Conservation (phyloP, 2,113 vertebrate genomes). For the Copsychus sechellarum region DNA sequence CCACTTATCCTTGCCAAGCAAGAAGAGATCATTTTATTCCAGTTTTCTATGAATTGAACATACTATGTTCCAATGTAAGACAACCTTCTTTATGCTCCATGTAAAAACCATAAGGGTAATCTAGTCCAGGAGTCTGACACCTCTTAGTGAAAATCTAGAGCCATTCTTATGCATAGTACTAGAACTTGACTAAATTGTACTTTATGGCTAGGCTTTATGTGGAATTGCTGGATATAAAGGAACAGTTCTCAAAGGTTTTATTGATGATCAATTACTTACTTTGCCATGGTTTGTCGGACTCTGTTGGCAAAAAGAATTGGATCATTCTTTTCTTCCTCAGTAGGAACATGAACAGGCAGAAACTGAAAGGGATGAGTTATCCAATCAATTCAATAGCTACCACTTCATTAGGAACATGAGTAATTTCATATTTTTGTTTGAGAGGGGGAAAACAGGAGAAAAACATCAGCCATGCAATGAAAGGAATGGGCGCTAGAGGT, state of each 20-base stretch:
- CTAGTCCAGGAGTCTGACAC: not conserved
- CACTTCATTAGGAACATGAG: not conserved
- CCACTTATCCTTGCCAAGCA: not conserved
- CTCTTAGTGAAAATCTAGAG: not conserved
- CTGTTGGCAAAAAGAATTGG: conserved; percentile 82
- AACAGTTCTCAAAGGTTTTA: not conserved
- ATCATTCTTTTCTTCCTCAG: conserved; percentile 86
- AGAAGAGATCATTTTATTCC: not conserved
- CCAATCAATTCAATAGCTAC: not conserved
- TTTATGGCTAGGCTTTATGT: not conserved
- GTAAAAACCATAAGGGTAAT: not conserved
- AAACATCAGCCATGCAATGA: not conserved
- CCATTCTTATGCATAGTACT: not conserved
- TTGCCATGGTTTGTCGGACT: conserved; percentile 88
- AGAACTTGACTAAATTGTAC: not conserved
- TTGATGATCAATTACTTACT: conserved; percentile 70
- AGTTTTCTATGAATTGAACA: not conserved
- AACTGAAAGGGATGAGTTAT: conserved; percentile 80
- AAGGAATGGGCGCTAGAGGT: conserved; percentile 66
- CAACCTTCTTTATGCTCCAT: not conserved
- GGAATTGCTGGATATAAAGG: not conserved
- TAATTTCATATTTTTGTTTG: not conserved
- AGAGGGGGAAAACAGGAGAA: not conserved
- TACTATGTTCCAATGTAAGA: not conserved
- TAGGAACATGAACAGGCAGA: conserved; percentile 86